Evolutionary conservation across 35 echinoderm and acorn worm genomes (phyloP), one percentile per base, ranked within the genome.

Genomic region (Chiridota heheva): DNA sequence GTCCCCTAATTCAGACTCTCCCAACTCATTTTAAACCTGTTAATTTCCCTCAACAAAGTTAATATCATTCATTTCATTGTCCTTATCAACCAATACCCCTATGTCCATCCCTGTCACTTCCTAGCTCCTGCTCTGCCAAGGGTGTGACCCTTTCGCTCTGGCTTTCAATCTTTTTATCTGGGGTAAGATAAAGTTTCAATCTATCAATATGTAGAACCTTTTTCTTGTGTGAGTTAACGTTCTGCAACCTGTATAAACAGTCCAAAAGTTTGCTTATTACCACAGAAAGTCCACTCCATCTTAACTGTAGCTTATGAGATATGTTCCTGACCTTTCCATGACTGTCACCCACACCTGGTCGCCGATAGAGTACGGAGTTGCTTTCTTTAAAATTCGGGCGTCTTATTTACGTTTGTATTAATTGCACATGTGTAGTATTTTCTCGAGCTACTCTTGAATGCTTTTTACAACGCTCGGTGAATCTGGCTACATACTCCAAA

Each of bases 141-240:
- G 48, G 48, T 10, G 22, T 22, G 10, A 22, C 22, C 48, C 22
- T 22, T 53, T 22, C 48, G 22, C 22, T 13, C 48, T 10, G 48
- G 48, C 48, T 53, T 53, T 10, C 48, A 53, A 13, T 22, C 22
- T 53, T 22, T 13, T 53, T 22, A 10, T 53, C 48, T 22, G 48
- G 10, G 48, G 48, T 53, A 53, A 72, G 2, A 24, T 35, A 90
- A 25, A 28, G 7, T 40, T 90, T 90, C 73, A 92, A 27, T 7
- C 77, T 47, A 51, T 87, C 90, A 2, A 71, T 56, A 53, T 92
- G 90, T 5, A 92, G 67, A 4, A 92, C 68, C 36, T 75, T 80
- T 40, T 43, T n/a, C 33, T 77, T 82, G 28, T 68, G 32, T 17
- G 22, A 63, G 20, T 26, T 17, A 3, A 46, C 6, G 8, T 62